Base-by-base conservation (phyloP, 1,140 invertebrate genomes). In the Drosophila carrolli region DNA sequence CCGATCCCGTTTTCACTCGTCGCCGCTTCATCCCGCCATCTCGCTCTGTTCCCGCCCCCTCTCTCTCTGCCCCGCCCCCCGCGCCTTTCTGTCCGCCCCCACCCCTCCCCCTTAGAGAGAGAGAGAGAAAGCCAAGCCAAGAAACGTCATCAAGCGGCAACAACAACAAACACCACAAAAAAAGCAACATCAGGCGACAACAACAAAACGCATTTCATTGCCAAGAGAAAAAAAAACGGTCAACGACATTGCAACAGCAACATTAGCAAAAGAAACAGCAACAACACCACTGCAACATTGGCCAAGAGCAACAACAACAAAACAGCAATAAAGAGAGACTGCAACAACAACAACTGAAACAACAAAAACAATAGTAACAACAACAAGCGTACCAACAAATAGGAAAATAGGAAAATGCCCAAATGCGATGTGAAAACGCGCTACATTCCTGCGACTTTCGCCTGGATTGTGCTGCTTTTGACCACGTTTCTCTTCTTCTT, bases 391-490 rank as follows among this genome's bases (percentile, higher is more conserved):
- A 48, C n/a, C 32, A 58, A 19, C 13, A 48, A 41, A 55, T 44
- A 71, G 23, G 46, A 58, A 48, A 73, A 61, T 43, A 76, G 29
- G 32, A 96, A 94, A 95, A 97, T 97, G 97, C 96, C 96, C 94
- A 96, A 96, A 96, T 97, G 97, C 95, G 96, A 97, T 94, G 95
- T 97, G 91, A 97, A 96, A 93, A 97, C 97, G 92, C 96, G 96
- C 94, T 98, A 97, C 94, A 96, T 99, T 94, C 98, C 98, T 93
- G 98, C 98, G 91, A 97, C 97, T 91, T 97, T 98, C 94, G 98
- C 98, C 91, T 99, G 98, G 98, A 95, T 96, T 72, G 94, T 99
- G 88, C 94, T 99, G 78, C 94, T 99, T 86, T 95, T 95, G 88
- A 97, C 97, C 75, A 98, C 98, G 78, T 95, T 95, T 86, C 94